These are phyloP conservation scores for Macrophya annulata DNA, from an alignment of 2,888 invertebrate species.

Conservation along the genomic window DNA sequence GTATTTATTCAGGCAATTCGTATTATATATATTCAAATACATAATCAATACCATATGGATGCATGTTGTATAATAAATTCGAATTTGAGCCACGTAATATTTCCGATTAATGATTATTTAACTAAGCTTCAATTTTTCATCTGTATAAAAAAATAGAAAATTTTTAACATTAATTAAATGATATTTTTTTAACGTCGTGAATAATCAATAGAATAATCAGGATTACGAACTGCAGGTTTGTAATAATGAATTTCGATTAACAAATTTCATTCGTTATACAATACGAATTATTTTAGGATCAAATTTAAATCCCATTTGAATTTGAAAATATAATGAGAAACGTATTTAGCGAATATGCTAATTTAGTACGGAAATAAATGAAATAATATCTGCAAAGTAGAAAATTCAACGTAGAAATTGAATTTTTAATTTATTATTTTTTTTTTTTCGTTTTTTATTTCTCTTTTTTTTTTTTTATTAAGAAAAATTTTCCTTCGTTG, in stretches of 20 bases:
- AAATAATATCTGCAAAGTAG: neutral
- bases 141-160: too few species aligned
- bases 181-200: neutral
- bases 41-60: neutral
- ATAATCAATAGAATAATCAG: neutral
- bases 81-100: neutral
- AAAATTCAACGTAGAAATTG: neutral
- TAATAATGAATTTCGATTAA: neutral
- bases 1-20: constrained; percentile 11
- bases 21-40: neutral
- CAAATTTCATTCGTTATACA: neutral
- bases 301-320: neutral
- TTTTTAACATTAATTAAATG: too few species aligned
- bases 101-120: neutral
- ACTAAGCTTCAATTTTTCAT: neutral
- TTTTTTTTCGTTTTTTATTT: neutral
- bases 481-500: neutral
- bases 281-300: neutral
- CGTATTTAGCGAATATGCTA: neutral
- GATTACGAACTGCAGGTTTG: neutral
- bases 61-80: neutral
- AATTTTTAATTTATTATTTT: constrained; percentile 1
- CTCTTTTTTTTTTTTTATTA: neutral
- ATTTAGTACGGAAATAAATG: neutral
- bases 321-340: neutral